Evolutionary conservation across 2,113 vertebrate genomes (phyloP).

Genomic region (Apodemus speciosus): DNA sequence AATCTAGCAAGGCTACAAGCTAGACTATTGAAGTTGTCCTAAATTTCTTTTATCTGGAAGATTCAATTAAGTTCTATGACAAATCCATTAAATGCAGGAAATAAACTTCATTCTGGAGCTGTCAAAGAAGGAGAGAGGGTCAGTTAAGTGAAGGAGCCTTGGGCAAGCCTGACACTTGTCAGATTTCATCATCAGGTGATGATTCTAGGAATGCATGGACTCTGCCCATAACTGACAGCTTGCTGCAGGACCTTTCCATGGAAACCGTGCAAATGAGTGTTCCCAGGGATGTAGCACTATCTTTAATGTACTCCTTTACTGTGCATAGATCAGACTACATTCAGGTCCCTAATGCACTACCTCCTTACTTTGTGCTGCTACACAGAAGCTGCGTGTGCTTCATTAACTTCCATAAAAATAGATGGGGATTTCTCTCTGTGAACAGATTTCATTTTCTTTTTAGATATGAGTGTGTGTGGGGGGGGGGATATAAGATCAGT

Average conservation of each 20-base stretch:
- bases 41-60: constrained; percentile 79
- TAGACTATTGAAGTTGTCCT: constrained; percentile 66
- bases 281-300: not conserved
- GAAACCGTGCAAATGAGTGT: not conserved
- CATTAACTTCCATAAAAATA: not conserved
- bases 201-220: not conserved
- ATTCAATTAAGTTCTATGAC: constrained; percentile 80
- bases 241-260: not conserved
- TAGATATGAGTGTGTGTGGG: not conserved
- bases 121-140: constrained; percentile 66
- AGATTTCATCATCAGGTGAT: constrained; percentile 49
- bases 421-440: not conserved
- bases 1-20: constrained; percentile 60
- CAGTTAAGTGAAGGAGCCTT: constrained; percentile 37
- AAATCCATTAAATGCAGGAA: constrained; percentile 77
- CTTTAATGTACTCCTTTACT: not conserved
- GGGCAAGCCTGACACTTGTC: constrained; percentile 52
- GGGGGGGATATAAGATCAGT: too few relatives aligned
- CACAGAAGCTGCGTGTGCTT: not conserved
- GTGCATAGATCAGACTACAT: not conserved
- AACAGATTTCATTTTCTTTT: not conserved
- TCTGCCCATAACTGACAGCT: constrained; percentile 44
- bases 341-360: not conserved
- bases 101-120: constrained; percentile 74
- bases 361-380: not conserved